Evolutionary conservation across 64 coral and sea anemone genomes (phyloP).

Genomic region (Hydrozoanthus tunicans): DNA sequence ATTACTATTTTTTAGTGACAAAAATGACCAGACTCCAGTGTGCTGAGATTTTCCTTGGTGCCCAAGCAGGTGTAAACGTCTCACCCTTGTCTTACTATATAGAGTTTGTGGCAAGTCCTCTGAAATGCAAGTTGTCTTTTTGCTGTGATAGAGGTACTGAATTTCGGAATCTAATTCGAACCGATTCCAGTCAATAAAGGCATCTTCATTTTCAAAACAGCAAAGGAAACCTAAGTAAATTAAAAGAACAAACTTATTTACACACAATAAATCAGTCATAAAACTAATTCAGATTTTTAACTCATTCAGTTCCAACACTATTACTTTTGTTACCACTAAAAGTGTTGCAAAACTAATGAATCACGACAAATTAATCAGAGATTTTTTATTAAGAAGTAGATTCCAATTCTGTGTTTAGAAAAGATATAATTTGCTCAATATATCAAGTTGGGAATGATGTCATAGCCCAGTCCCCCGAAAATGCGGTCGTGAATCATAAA

Average conservation of each 20-base stretch:
- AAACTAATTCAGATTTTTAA: no score
- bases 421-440: no score
- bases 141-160: neutral
- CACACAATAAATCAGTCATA: neutral
- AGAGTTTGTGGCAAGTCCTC: neutral
- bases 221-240: conserved; percentile 60
- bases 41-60: conserved; percentile 92
- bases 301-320: no score
- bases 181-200: conserved; percentile 41
- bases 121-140: neutral
- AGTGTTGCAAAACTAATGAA: no score
- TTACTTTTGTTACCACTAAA: no score
- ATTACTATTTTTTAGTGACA: conserved; percentile 72
- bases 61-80: conserved; percentile 61
- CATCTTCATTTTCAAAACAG: conserved; percentile 39
- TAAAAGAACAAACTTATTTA: neutral
- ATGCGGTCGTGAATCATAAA: no score
- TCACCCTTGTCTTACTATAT: neutral
- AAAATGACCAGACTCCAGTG: conserved; percentile 74
- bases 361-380: no score
- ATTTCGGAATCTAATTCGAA: conserved; percentile 24
- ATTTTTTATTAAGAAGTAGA: no score
- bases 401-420: no score
- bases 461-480: no score
- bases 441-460: no score